A percentile compares a stretch with the other conserved stretches of the same genome.
These are phyloP conservation scores for Macroramphosus scolopax DNA, from an alignment of 2,797 vertebrate genomes.

Conservation along the genomic window DNA sequence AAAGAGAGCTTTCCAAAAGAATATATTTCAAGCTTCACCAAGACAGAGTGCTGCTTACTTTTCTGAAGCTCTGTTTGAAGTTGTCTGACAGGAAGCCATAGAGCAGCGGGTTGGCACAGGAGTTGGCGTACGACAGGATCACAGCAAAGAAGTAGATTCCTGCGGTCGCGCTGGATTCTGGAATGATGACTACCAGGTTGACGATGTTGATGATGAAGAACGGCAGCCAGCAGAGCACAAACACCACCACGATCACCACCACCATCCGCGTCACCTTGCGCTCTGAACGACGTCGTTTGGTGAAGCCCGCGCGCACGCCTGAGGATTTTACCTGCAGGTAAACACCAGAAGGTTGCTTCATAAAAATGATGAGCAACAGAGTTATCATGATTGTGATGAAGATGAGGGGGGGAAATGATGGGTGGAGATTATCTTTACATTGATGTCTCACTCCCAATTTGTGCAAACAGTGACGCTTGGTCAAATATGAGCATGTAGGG, in stretches of 20 bases:
- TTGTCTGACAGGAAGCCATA: conserved; percentile 95
- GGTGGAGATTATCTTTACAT: background rate
- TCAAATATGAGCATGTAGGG: too few relatives aligned
- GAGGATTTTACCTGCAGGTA: conserved; percentile 84
- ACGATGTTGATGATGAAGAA: conserved; percentile 96
- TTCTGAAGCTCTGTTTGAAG: conserved; percentile 93
- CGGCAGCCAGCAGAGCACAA: conserved; percentile 93
- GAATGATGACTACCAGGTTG: conserved; percentile 90
- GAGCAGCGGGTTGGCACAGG: conserved; percentile 94
- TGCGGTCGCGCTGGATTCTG: conserved; percentile 85
- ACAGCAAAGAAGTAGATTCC: conserved; percentile 94
- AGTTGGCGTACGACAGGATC: conserved; percentile 92
- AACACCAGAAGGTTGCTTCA: background rate
- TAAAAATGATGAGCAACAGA: background rate
- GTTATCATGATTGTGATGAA: conserved; percentile 9
- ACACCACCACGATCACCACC: conserved; percentile 92
- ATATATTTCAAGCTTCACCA: too few relatives aligned
- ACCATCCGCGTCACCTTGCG: conserved; percentile 95
- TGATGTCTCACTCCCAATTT: too few relatives aligned
- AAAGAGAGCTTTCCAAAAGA: too few relatives aligned
- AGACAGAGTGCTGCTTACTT: conserved; percentile 66
- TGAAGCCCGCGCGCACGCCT: conserved; percentile 82
- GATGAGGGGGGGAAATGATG: background rate
- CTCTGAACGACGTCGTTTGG: conserved; percentile 89
- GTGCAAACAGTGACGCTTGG: too few relatives aligned